Percentiles rank a stretch among this genome's conserved stretches.
phyloP scores from a whole-genome alignment of 2,888 invertebrate genomes.

The Sphaerophoria rueppellii region DNA sequence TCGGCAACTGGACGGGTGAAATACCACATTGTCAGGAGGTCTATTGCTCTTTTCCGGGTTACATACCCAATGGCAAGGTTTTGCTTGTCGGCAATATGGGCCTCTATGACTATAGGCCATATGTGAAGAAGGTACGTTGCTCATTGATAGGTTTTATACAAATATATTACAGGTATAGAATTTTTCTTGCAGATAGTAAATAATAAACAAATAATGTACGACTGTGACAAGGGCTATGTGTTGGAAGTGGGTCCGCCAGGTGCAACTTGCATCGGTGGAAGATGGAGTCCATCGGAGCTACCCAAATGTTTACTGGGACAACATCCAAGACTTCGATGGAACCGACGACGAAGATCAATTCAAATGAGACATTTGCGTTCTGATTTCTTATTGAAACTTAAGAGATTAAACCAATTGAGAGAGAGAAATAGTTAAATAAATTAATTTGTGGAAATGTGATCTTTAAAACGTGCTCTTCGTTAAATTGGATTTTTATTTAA shows the following conservation, averaged over 20 bases:
- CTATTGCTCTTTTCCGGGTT: constrained; percentile 96
- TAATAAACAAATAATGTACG: constrained; percentile 97
- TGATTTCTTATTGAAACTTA: constrained; percentile 77
- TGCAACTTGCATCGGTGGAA: constrained; percentile 96
- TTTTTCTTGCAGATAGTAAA: constrained; percentile 85
- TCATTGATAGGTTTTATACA: neutral
- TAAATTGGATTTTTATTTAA: no score
- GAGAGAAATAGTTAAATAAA: neutral
- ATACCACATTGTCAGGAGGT: constrained; percentile 94
- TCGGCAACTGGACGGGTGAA: constrained; percentile 97
- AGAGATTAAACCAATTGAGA: constrained; percentile 70
- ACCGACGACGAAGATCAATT: constrained; percentile 85
- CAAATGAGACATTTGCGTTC: constrained; percentile 78
- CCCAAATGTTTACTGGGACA: constrained; percentile 93
- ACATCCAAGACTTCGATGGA: constrained; percentile 93
- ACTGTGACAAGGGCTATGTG: constrained; percentile 95
- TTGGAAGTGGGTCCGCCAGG: constrained; percentile 94
- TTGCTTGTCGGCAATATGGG: constrained; percentile 97
- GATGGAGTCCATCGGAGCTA: constrained; percentile 94
- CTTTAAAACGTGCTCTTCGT: neutral
- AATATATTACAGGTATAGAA: no score
- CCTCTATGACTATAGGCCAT: constrained; percentile 95
- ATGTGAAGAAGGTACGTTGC: constrained; percentile 90
- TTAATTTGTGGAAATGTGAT: constrained; percentile 4
- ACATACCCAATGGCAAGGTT: constrained; percentile 94